Percentiles rank a stretch among this genome's conserved stretches.
Conservation (phyloP, 2,797 vertebrate genomes). For the Simalia tracyae region DNA sequence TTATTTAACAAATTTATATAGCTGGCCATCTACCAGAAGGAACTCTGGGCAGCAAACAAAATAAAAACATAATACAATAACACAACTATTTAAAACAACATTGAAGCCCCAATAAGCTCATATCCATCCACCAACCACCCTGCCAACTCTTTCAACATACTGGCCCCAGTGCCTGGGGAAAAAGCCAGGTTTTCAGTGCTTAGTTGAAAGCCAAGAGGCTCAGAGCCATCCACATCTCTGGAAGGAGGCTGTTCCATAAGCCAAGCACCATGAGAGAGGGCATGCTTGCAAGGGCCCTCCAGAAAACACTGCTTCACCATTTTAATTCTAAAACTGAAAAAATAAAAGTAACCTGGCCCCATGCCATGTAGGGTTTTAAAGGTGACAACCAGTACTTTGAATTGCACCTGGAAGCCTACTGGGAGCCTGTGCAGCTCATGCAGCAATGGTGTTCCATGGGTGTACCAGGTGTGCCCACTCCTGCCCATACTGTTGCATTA, state of each 20-base stretch:
- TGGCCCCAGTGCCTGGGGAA: not conserved
- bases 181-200: not conserved
- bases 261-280: not conserved
- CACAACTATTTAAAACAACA: not conserved
- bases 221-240: not conserved
- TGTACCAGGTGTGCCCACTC: not conserved
- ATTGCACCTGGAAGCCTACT: not conserved
- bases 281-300: not conserved
- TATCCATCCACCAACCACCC: not conserved
- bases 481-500: not conserved
- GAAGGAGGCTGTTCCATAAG: not conserved
- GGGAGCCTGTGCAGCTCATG: not conserved
- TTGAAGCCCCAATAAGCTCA: not conserved
- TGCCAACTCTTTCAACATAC: not conserved
- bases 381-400: not conserved
- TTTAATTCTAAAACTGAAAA: not conserved
- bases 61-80: not conserved
- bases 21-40: too few species aligned
- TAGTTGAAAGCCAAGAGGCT: not conserved
- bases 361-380: not conserved
- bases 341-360: not conserved
- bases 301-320: not conserved
- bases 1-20: too few species aligned
- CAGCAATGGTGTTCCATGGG: not conserved
- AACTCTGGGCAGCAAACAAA: too few species aligned